Percentiles rank a stretch among this genome's conserved stretches.
Evolutionary conservation across 2,113 vertebrate genomes (phyloP).

Genomic region (Petaurus breviceps): DNA sequence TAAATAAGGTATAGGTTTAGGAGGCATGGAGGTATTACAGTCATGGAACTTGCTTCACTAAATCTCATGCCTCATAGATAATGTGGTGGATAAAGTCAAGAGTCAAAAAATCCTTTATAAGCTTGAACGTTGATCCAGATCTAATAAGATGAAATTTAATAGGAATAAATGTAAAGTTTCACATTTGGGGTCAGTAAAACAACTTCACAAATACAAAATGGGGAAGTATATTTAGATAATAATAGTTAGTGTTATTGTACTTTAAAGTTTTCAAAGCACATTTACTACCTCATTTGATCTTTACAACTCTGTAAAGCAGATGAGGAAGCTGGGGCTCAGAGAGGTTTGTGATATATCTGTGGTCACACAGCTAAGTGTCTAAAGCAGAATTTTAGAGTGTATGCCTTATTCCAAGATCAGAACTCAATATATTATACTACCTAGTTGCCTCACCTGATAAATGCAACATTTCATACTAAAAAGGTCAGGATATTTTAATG

Average conservation of each 20-base stretch:
- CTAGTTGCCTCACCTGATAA: not conserved
- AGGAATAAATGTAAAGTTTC: no score
- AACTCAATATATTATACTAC: no score
- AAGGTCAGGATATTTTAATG: no score
- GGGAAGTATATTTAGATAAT: not conserved
- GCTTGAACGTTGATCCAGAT: not conserved
- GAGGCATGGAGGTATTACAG: not conserved
- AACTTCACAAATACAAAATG: not conserved
- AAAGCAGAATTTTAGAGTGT: not conserved
- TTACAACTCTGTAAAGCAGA: not conserved
- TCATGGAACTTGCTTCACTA: not conserved
- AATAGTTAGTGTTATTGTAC: not conserved
- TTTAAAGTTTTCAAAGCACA: not conserved
- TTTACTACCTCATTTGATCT: not conserved
- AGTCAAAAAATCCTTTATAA: not conserved
- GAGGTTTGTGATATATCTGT: not conserved
- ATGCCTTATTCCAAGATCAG: not conserved
- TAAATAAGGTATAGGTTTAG: not conserved
- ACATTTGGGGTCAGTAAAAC: not conserved
- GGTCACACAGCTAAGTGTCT: not conserved
- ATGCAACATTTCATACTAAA: not conserved
- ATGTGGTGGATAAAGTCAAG: not conserved
- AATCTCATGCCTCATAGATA: not conserved
- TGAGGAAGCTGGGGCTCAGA: not conserved
- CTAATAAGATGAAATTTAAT: not conserved